These are phyloP conservation scores for Cyprinella venusta DNA, from an alignment of 2,797 vertebrate species.

Conservation along the genomic window DNA sequence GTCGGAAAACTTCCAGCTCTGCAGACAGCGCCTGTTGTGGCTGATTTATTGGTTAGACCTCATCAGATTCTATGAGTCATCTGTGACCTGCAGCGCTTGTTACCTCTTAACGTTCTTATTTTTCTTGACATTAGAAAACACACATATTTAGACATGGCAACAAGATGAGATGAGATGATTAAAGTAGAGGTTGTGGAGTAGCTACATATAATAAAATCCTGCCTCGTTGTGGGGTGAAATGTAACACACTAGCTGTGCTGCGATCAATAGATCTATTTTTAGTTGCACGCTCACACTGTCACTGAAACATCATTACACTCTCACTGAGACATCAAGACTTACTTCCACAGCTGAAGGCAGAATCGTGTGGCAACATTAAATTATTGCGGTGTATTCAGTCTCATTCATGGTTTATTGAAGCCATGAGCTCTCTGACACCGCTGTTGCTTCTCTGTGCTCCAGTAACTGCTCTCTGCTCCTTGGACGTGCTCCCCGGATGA, in stretches of 20 bases:
- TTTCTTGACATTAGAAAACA: conserved; percentile 1
- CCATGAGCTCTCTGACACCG: background rate
- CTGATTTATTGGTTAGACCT: conserved; percentile 29
- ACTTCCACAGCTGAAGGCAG: conserved; percentile 13
- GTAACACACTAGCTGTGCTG: conserved; percentile 6
- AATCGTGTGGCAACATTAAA: background rate
- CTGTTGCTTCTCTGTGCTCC: background rate
- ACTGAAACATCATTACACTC: conserved; percentile 34
- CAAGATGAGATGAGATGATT: conserved; percentile 10
- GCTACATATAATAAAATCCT: background rate
- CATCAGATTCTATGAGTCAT: conserved; percentile 28
- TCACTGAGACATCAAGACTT: conserved; percentile 11
- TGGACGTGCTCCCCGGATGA: conserved; percentile 6
- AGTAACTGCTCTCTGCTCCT: background rate
- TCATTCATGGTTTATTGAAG: background rate
- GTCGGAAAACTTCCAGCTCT: background rate
- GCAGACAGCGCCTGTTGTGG: background rate
- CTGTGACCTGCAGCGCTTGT: conserved; percentile 14
- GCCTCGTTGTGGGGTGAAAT: background rate
- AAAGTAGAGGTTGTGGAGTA: conserved; percentile 4
- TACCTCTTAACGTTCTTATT: conserved; percentile 9
- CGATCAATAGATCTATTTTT: conserved; percentile 24
- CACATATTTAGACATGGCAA: conserved; percentile 29
- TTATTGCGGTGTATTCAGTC: background rate
- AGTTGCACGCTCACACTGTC: conserved; percentile 6